A percentile compares a stretch with the other conserved stretches of the same genome.
phyloP scores from a whole-genome alignment of 2,888 invertebrate species.

The Tiphia femorata region DNA sequence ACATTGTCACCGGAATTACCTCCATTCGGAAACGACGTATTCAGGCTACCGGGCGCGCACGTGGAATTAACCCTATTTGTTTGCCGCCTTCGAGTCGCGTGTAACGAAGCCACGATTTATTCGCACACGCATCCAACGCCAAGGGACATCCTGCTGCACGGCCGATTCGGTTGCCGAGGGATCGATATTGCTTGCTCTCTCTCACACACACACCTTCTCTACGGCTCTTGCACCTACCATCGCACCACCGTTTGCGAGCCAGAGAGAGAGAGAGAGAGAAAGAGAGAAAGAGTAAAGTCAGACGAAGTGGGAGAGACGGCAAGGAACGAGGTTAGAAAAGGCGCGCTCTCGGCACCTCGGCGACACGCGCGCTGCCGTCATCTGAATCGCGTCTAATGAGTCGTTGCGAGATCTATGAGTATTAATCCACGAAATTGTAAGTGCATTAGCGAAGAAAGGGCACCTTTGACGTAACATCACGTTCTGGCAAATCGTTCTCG shows the following conservation, averaged over 20 bases:
- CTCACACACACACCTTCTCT: neutral
- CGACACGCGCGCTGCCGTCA: slow-evolving; percentile 14
- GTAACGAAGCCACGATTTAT: slow-evolving; percentile 63
- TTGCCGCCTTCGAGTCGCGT: slow-evolving; percentile 59
- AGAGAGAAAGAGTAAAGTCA: slow-evolving; percentile 1
- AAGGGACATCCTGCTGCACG: slow-evolving; percentile 16
- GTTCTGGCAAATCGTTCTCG: no score
- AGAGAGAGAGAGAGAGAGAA: slow-evolving; percentile 1
- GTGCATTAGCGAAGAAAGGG: no score
- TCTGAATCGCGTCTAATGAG: slow-evolving; percentile 46
- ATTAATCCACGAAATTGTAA: no score
- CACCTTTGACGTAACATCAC: no score
- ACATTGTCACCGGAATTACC: slow-evolving; percentile 68
- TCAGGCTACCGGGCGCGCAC: slow-evolving; percentile 61
- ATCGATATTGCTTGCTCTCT: neutral
- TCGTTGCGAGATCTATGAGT: slow-evolving; percentile 36
- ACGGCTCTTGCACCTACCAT: neutral
- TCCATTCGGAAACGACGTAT: slow-evolving; percentile 69
- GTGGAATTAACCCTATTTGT: slow-evolving; percentile 68
- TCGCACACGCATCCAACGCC: slow-evolving; percentile 36
- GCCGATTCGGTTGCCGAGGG: slow-evolving; percentile 5
- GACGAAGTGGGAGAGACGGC: neutral
- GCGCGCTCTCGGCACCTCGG: slow-evolving; percentile 25
- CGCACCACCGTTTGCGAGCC: no score
- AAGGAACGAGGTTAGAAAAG: neutral